Percentiles rank a stretch among this genome's conserved stretches.
These are phyloP conservation scores for Chloropsis cyanopogon DNA, from an alignment of 2,113 vertebrate genomes.

Conservation along the genomic window DNA sequence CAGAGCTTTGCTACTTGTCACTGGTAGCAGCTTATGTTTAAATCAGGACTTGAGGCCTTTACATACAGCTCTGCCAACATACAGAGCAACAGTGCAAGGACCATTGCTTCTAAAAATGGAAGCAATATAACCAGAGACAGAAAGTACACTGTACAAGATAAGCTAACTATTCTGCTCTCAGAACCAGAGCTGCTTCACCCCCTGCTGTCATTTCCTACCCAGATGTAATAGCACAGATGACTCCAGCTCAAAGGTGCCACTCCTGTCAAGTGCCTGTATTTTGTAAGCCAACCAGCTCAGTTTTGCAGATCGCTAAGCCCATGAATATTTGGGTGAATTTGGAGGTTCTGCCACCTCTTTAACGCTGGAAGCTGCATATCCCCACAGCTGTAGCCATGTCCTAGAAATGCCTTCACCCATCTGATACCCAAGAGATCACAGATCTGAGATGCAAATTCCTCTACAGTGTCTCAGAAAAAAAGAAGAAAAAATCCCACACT, in stretches of 20 bases:
- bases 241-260: neutral
- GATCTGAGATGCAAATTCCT: neutral
- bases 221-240: neutral
- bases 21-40: neutral
- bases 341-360: neutral
- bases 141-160: neutral
- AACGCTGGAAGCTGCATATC: neutral
- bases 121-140: neutral
- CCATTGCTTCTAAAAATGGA: neutral
- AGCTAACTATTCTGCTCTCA: neutral
- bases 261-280: neutral
- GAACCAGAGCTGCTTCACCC: neutral
- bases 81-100: neutral
- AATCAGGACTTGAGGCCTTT: neutral
- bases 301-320: neutral
- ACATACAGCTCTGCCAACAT: neutral
- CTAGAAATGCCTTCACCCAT: neutral
- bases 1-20: neutral
- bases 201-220: neutral
- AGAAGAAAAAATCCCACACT: neutral
- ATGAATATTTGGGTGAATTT: neutral
- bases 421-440: neutral
- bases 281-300: neutral
- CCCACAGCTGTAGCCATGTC: neutral
- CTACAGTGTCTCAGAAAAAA: neutral